Percentiles rank a stretch among this genome's conserved stretches.
phyloP scores from a whole-genome alignment of 1,140 invertebrate genomes.

The Hyphantria cunea region DNA sequence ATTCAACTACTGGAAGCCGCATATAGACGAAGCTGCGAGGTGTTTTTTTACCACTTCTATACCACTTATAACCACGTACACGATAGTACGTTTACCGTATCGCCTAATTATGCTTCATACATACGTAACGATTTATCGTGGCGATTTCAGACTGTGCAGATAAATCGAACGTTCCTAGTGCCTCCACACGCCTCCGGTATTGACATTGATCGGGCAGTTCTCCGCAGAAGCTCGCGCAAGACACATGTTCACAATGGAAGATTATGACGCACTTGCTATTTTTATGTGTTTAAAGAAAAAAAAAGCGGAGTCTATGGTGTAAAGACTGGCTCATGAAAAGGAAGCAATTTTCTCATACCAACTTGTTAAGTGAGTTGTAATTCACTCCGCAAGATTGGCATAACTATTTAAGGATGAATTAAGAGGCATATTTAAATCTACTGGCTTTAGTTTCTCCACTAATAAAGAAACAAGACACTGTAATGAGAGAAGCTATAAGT shows the following conservation, averaged over 20 bases:
- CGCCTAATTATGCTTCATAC: too few species aligned
- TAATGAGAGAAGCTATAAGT: too few species aligned
- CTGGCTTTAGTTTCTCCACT: slow-evolving; percentile 31
- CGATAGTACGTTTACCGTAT: neutral
- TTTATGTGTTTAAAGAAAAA: slow-evolving; percentile 25
- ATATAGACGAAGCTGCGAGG: too few species aligned
- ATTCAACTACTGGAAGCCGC: too few species aligned
- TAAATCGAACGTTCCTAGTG: slow-evolving; percentile 8
- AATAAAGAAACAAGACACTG: too few species aligned
- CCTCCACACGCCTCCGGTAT: slow-evolving; percentile 20
- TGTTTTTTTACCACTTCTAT: too few species aligned
- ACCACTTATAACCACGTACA: too few species aligned
- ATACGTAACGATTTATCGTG: slow-evolving; percentile 29
- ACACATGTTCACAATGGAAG: slow-evolving; percentile 22
- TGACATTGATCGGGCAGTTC: slow-evolving; percentile 10
- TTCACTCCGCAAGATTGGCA: slow-evolving; percentile 39
- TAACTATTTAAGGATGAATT: too few species aligned
- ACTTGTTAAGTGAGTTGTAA: slow-evolving; percentile 44
- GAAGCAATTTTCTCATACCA: slow-evolving; percentile 40
- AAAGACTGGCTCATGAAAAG: slow-evolving; percentile 43
- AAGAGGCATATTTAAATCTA: neutral
- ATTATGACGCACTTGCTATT: slow-evolving; percentile 29
- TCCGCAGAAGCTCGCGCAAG: slow-evolving; percentile 17
- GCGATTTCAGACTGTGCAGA: slow-evolving; percentile 23
- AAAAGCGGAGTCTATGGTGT: slow-evolving; percentile 28